Evolutionary conservation across 2,888 invertebrate species (phyloP), one percentile per base, ranked within the genome.

Genomic region (Sminthurinus aureus): DNA sequence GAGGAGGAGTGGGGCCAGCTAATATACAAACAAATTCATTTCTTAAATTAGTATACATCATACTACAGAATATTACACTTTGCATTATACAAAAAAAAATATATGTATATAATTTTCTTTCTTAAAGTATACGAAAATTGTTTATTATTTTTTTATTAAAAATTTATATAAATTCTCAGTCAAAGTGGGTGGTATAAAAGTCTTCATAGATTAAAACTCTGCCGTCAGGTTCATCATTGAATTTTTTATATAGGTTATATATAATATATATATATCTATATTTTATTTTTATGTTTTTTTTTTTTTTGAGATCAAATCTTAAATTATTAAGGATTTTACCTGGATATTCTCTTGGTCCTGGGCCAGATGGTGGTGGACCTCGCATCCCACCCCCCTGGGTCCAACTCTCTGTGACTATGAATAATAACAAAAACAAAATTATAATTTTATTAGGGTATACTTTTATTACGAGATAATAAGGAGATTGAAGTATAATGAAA

Each of bases 281-380:
- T 38, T 38, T 38, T 38, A 38, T 38, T 38, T 38, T 4, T 38
- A 38, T 6, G 3, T 38, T n/a, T n/a, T n/a, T n/a, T n/a, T n/a
- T n/a, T n/a, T n/a, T n/a, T n/a, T n/a, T n/a, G n/a, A n/a, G n/a
- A n/a, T n/a, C n/a, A n/a, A n/a, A n/a, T n/a, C n/a, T n/a, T n/a
- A n/a, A n/a, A n/a, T n/a, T n/a, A n/a, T n/a, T n/a, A n/a, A n/a
- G 38, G 38, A 38, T n/a, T 50, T 0, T 78, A 84, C 86, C 86
- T 84, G 81, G 85, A 83, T 92, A 93, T 83, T 91, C 91, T 76
- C 91, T 94, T 83, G 90, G 91, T 6, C 58, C 18, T 26, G 93
- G 93, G 20, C 91, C 92, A 86, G 92, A 93, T 58, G 93, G 93
- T 67, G 87, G 87, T 83, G 88, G 85, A 84, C 83, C 85, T 66